Evolutionary conservation across 2,888 invertebrate genomes (phyloP).

Genomic region (Polymixis flavicincta): DNA sequence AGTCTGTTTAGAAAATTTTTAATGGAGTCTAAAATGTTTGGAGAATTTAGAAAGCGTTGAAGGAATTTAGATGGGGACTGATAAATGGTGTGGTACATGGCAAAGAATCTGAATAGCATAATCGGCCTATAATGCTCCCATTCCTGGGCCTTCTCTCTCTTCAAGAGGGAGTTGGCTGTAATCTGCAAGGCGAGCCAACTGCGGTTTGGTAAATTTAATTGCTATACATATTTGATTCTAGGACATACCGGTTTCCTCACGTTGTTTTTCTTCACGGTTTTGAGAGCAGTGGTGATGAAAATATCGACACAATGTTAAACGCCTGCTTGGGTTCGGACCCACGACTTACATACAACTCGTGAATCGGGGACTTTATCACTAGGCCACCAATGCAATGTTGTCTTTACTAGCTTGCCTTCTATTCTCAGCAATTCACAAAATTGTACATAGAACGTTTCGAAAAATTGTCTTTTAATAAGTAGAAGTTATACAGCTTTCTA

Average conservation of each 20-base stretch:
- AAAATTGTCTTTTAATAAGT: not conserved
- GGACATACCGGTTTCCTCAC: not conserved
- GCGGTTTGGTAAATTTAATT: not conserved
- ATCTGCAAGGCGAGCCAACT: not conserved
- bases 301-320: not conserved
- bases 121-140: not conserved
- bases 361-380: not conserved
- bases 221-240: not conserved
- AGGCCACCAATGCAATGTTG: not conserved
- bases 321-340: not conserved
- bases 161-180: not conserved
- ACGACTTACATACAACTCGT: too few species aligned
- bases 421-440: not conserved
- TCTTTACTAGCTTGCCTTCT: not conserved
- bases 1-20: constrained; percentile 43
- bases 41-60: constrained; percentile 37
- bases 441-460: not conserved
- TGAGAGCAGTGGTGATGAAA: not conserved
- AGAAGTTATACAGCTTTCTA: not conserved
- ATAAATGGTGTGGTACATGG: not conserved
- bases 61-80: not conserved
- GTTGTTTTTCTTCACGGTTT: not conserved
- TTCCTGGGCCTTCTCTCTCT: not conserved
- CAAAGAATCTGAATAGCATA: not conserved
- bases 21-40: constrained; percentile 29